Conservation (phyloP, 2,797 vertebrate genomes). For the Labroides dimidiatus region DNA sequence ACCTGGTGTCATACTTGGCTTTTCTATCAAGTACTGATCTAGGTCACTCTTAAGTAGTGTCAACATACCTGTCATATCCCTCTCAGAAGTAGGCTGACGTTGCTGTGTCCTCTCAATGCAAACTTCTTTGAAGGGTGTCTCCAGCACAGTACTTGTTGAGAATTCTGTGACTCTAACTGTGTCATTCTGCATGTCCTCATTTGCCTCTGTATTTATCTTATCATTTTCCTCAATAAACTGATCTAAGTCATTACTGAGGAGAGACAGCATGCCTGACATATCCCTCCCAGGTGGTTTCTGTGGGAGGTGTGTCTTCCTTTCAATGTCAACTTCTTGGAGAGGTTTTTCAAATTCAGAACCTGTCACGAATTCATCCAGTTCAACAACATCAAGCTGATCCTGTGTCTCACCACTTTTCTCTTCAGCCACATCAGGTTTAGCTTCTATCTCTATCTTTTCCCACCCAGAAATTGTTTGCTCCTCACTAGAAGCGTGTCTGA, state of each 20-base stretch:
- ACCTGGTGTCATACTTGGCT: background rate
- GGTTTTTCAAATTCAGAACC: slow-evolving; percentile 27
- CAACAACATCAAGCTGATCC: slow-evolving; percentile 2
- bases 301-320: slow-evolving; percentile 1
- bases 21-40: slow-evolving; percentile 43
- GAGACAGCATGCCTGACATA: slow-evolving; percentile 56
- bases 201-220: background rate
- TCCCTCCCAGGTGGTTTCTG: slow-evolving; percentile 40
- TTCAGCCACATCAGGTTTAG: slow-evolving; percentile 6
- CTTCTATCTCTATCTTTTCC: slow-evolving; percentile 15
- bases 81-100: slow-evolving; percentile 17
- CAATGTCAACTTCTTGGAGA: slow-evolving; percentile 33
- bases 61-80: slow-evolving; percentile 57
- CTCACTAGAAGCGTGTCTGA: slow-evolving; percentile 4
- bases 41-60: slow-evolving; percentile 57
- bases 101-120: slow-evolving; percentile 12
- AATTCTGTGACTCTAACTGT: slow-evolving; percentile 4
- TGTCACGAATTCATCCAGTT: slow-evolving; percentile 2
- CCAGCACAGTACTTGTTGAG: slow-evolving; percentile 6
- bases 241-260: slow-evolving; percentile 54
- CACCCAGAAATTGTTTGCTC: background rate
- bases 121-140: slow-evolving; percentile 42
- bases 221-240: slow-evolving; percentile 34
- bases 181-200: background rate
- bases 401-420: slow-evolving; percentile 8